phyloP scores from a whole-genome alignment of 2,113 vertebrate species.

The Notarius lentiginosus region DNA sequence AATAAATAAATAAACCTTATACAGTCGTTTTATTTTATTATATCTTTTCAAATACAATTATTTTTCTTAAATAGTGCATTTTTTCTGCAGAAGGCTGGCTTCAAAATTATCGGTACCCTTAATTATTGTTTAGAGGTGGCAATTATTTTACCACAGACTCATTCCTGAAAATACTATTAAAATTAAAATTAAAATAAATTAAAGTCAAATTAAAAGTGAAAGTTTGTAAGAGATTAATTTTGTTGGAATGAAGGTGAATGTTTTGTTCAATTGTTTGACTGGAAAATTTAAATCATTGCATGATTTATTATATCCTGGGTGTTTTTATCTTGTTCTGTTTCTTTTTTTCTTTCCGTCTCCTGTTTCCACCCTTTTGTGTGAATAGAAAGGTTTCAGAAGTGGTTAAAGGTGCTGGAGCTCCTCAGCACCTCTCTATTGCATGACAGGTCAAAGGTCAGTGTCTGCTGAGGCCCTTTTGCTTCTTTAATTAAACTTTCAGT shows the following conservation, averaged over 20 bases:
- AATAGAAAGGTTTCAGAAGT: slow-evolving; percentile 6
- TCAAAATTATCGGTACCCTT: background rate
- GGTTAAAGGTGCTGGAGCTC: slow-evolving; percentile 1
- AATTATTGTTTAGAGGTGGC: background rate
- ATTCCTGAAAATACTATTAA: background rate
- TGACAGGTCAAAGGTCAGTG: slow-evolving; percentile 15
- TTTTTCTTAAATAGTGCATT: background rate
- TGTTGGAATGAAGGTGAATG: background rate
- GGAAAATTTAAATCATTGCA: too few species aligned
- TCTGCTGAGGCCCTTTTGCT: background rate
- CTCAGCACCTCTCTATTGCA: background rate
- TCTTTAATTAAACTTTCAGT: slow-evolving; percentile 17
- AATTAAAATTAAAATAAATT: too few species aligned
- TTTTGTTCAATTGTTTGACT: too few species aligned
- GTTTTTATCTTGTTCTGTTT: background rate
- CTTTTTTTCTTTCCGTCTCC: background rate
- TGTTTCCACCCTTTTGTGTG: background rate
- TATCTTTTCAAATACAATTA: background rate
- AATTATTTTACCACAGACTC: background rate
- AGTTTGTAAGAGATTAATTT: background rate
- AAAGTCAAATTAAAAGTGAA: background rate
- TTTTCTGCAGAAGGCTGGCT: background rate
- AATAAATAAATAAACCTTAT: background rate
- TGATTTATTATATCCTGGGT: background rate
- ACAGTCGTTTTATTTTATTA: background rate